Conservation (phyloP, 2,888 invertebrate genomes). For the Prosopocoilus inquinatus region DNA sequence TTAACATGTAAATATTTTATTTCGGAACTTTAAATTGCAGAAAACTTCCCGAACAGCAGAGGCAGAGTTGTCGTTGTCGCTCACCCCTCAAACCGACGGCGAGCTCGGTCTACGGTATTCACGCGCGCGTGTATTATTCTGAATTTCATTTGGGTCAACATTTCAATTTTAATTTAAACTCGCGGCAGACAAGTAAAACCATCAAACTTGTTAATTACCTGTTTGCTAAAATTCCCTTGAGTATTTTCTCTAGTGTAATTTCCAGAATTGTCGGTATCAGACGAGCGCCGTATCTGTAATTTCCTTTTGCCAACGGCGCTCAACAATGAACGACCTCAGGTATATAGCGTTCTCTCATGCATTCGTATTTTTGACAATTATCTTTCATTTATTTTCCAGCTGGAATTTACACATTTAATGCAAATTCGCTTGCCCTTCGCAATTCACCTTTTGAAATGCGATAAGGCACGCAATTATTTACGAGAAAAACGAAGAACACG, state of each 20-base stretch:
- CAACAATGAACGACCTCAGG: constrained; percentile 32
- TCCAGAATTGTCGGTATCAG: constrained; percentile 51
- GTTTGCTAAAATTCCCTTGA: constrained; percentile 50
- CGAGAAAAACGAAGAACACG: no score
- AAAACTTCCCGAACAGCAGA: no score
- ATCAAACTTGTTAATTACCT: constrained; percentile 54
- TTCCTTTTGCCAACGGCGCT: constrained; percentile 39
- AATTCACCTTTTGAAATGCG: no score
- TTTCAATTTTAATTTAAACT: constrained; percentile 48
- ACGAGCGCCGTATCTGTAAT: constrained; percentile 43
- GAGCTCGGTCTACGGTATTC: constrained; percentile 1
- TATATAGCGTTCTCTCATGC: constrained; percentile 15
- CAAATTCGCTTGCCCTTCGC: no score
- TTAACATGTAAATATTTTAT: constrained; percentile 13
- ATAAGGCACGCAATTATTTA: no score
- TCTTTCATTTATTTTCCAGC: constrained; percentile 8
- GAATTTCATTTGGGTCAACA: constrained; percentile 42
- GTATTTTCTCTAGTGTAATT: constrained; percentile 50
- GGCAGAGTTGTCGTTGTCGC: constrained; percentile 1
- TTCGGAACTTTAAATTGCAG: constrained; percentile 2
- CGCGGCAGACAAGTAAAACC: constrained; percentile 46
- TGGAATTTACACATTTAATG: no score
- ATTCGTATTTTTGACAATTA: constrained; percentile 18
- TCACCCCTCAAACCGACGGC: constrained; percentile 7
- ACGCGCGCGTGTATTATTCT: constrained; percentile 31